Base-by-base conservation (phyloP, 2,113 vertebrate genomes). In the Otolemur garnettii region DNA sequence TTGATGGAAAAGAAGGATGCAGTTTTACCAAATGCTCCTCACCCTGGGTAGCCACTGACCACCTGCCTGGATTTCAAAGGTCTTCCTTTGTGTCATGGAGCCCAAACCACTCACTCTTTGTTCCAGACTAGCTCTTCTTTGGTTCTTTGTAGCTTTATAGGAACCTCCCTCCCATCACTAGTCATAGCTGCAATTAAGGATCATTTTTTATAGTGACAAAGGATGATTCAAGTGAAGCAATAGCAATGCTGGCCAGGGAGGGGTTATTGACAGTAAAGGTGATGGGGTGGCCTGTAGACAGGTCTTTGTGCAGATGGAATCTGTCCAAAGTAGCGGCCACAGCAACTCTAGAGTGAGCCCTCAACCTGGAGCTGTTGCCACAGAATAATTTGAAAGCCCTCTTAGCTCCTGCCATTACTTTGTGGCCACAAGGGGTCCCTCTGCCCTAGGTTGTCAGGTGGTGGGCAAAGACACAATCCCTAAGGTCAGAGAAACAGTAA, bases 401-500 rank as follows among this genome's bases (percentile, higher is more conserved):
- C 35, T 72, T 30, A 75, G 45, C 62, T n/a, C 60, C 35, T 78
- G 71, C 35, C 24, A 7, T 30, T 84, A 77, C 75, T 86, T 38
- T 87, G 42, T 50, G 28, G 60, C 89, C 96, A 96, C 74, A 95
- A 96, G 89, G 79, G 91, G 86, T 93, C 75, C 84, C 59, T 95
- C 30, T 77, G 57, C 59, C 38, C 75, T 82, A 69, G 42, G 24
- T 28, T 93, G 84, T 90, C 80, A 74, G 75, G 75, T 87, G 24
- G 1, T 42, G 1, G 9, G 53, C 38, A 90, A 66, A 50, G 57
- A 53, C 2, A 0, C 0, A 30, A 24, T 80, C 55, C 68, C 33
- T 28, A 81, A 60, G 24, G 53, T 57, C 42, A 33, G 30, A 38
- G 74, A 86, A 72, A 10, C 30, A 26, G 22, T 72, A 50, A 91